Base-by-base conservation (phyloP, 1,140 invertebrate species). In the Streblospio benedicti region DNA sequence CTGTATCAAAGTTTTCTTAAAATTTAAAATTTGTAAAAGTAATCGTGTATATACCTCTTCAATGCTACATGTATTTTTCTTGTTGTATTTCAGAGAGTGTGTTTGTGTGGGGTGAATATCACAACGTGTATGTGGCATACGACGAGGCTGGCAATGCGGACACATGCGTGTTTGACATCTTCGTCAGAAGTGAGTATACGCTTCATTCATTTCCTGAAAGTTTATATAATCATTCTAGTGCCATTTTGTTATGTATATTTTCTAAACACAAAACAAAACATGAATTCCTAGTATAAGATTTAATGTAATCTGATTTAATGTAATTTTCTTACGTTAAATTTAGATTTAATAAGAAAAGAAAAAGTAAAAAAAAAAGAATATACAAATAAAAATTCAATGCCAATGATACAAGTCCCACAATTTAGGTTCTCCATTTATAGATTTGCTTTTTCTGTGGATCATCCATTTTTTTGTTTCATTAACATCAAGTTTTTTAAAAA, bases 111-210 rank as follows among this genome's bases (percentile, higher is more conserved):
- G 51, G 51, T 31, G 3, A 20, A 32, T 53, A 53, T 25, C 25
- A 31, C 25, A 53, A 53, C 51, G 33, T 31, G 25, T 53, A 53
- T 31, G 51, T 32, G 12, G 51, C 33, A 31, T 53, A 53, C 25
- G 51, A 53, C 27, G 31, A 53, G 51, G 31, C 28, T 2, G 51
- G 51, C 25, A 53, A 53, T 32, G 51, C 25, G 33, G 51, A 27
- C 51, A 53, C 18, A 16, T 53, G 51, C 31, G 33, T 20, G 20
- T 53, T 53, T 32, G 25, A 53, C 23, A 31, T 53, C 23, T 27
- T 53, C 23, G 31, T 53, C 18, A 53, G 51, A 30, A 53, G 51
- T 53, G 31, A 27, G 51, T 53, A n/a, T n/a, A n/a, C n/a, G n/a
- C n/a, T n/a, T n/a, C n/a, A n/a, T n/a, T n/a, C n/a, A n/a, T n/a